Evolutionary conservation across 2,113 vertebrate species (phyloP), one percentile per base, ranked within the genome.

Genomic region (Balaenoptera acutorostrata): DNA sequence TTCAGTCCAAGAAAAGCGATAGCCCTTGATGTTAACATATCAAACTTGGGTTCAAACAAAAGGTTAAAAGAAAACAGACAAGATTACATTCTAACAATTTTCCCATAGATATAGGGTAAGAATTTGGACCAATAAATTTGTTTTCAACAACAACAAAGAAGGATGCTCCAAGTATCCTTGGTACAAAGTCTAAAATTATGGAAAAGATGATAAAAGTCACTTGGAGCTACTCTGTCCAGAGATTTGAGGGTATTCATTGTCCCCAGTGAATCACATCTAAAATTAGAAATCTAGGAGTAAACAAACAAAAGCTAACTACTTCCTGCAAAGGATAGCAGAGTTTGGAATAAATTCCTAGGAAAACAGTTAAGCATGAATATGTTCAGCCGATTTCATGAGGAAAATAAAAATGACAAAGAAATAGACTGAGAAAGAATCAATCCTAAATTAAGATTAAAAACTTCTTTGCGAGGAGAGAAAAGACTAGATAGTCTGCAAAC

Each of bases 81-180:
- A 81, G 36, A 75, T 86, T 68, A 72, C 1, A 77, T 80, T 7
- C 6, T 77, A 90, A 86, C n/a, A 91, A 46, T 41, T 96, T 96
- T 57, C 63, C 39, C 57, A 61, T 36, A 90, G 11, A 95, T 90
- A 85, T 90, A 39, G 33, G n/a, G 33, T 90, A 13, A 95, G 23
- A 83, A 92, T 96, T 94, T 95, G 46, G 52, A 59, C 55, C 57
- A 55, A 92, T 89, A 95, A 10, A 72, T 92, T 87, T 92, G 8
- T 94, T 94, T 88, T 66, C 61, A 64, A 46, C 5, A 63, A 21
- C 93, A 90, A 75, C 64, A 94, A 90, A 77, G 69, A 1, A 52
- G 0, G 7, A 80, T 69, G 20, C 4, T 3, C 82, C 49, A 87
- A 52, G 46, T 80, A 85, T 8, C 5, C 27, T 44, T 84, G 88